These are phyloP conservation scores for Scleropages formosus DNA, from an alignment of 2,797 vertebrate genomes.

Conservation along the genomic window DNA sequence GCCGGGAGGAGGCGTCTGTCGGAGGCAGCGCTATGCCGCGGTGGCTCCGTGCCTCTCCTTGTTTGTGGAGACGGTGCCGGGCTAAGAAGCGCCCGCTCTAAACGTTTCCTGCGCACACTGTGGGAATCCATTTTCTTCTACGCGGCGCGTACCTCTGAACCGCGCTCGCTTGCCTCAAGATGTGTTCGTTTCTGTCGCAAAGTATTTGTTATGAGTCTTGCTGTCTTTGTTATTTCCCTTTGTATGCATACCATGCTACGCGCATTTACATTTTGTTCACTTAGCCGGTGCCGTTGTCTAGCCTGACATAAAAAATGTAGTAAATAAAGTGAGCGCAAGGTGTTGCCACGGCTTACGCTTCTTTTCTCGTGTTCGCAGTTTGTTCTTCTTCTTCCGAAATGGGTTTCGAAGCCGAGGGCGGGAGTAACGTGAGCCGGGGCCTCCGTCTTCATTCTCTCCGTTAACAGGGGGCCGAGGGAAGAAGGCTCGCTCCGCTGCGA, in stretches of 20 bases:
- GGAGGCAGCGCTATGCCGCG: too few relatives aligned
- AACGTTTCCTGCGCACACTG: not conserved
- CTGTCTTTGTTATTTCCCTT: not conserved
- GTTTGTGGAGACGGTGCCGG: not conserved
- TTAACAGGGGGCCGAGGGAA: not conserved
- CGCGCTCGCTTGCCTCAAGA: not conserved
- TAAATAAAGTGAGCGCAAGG: too few relatives aligned
- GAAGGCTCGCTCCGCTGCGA: not conserved
- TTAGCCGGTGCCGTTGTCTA: too few relatives aligned
- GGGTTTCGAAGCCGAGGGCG: constrained; percentile 8
- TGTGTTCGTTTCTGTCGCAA: not conserved
- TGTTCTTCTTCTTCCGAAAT: not conserved
- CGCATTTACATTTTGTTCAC: too few relatives aligned
- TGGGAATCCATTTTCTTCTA: not conserved
- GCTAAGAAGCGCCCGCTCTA: not conserved
- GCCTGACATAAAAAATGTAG: too few relatives aligned
- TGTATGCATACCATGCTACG: too few relatives aligned
- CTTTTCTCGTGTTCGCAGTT: not conserved
- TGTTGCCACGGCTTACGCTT: too few relatives aligned
- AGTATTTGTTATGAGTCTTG: not conserved
- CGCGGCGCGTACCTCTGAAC: not conserved
- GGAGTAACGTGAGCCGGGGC: not conserved
- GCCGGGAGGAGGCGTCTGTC: not conserved
- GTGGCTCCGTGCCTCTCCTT: not conserved
- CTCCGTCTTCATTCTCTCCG: not conserved